Conservation (phyloP, 2,113 vertebrate genomes). For the Forbesichthys papilliferus region DNA sequence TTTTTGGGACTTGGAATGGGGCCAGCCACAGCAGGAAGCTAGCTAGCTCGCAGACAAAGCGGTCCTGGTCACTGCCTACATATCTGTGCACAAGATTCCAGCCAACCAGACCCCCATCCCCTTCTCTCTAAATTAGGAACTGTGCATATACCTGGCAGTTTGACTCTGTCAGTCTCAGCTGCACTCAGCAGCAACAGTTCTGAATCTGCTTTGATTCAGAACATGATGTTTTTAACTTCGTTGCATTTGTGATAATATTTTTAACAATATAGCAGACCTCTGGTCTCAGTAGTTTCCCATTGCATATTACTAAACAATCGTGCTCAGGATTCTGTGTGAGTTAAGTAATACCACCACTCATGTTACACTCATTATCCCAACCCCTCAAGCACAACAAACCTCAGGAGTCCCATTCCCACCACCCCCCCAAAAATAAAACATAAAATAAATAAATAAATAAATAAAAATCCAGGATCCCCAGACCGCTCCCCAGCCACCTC, state of each 20-base stretch:
- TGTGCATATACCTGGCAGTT: slow-evolving; percentile 22
- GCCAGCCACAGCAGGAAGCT: slow-evolving; percentile 79
- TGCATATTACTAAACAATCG: not conserved
- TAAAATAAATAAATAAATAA: too few species aligned
- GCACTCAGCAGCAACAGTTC: slow-evolving; percentile 4
- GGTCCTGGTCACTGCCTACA: slow-evolving; percentile 57
- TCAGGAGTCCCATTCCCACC: too few species aligned
- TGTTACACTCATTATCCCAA: too few species aligned
- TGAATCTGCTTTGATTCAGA: slow-evolving; percentile 21
- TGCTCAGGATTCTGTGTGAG: not conserved
- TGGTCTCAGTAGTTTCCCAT: not conserved
- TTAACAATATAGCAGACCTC: not conserved
- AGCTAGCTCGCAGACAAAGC: slow-evolving; percentile 72
- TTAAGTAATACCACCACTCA: not conserved
- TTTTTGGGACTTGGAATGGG: slow-evolving; percentile 69
- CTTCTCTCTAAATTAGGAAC: slow-evolving; percentile 55
- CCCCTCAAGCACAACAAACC: too few species aligned
- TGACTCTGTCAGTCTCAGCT: slow-evolving; percentile 30
- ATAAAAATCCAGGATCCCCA: too few species aligned
- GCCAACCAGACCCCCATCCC: slow-evolving; percentile 24
- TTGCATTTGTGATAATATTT: slow-evolving; percentile 10
- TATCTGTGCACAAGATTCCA: slow-evolving; percentile 50
- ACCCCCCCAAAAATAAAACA: too few species aligned
- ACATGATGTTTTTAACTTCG: slow-evolving; percentile 2
- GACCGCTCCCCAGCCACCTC: too few species aligned